Evolutionary conservation across 2,797 vertebrate genomes (phyloP), one percentile per base, ranked within the genome.

Genomic region (Lithobates sylvaticus): DNA sequence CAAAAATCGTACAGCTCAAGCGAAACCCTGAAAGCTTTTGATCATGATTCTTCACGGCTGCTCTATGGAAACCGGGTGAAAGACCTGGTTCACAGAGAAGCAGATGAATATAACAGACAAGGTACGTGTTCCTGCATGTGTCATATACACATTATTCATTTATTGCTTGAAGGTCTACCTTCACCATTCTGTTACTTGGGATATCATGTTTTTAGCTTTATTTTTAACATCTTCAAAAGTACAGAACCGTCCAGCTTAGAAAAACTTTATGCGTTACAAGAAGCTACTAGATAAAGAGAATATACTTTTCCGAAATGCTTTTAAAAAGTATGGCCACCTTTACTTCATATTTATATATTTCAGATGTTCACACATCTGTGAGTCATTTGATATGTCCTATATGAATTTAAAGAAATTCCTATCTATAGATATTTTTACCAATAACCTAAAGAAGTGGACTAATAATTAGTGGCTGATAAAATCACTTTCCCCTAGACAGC

Each of bases 1-100:
- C 97, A 99, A 94, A 98, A 98, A 91, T 99, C 97, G 6, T 99
- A 98, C 93, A 99, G 97, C 91, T 99, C 98, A 92, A 99, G 97
- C 81, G 97, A 99, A 91, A 99, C 98, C 21, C 90, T 99, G 86
- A 98, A 98, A 93, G 97, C 97, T 88, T 98, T 98, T 88, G 98
- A 99, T 92, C 97, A 98, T 96, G 97, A 97, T 93, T 97, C 97
- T 50, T 96, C 96, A 0, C 94, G 97, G 71, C 94, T 98, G 94
- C 95, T 99, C 81, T 99, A 99, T 34, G 96, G 96, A 90, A 97
- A 96, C 93, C 93, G 98, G 90, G 96, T 97, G 91, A 97, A 97
- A 92, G 98, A 99, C 91, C 95, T 97, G 95, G 97, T 96, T 86
- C 97, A 97, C 92, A 96, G 97, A 92, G 98, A 99, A 84, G 94